A percentile compares a stretch with the other conserved stretches of the same genome.
Conservation (phyloP, 2,888 invertebrate genomes). For the Choreutis nemorana region DNA sequence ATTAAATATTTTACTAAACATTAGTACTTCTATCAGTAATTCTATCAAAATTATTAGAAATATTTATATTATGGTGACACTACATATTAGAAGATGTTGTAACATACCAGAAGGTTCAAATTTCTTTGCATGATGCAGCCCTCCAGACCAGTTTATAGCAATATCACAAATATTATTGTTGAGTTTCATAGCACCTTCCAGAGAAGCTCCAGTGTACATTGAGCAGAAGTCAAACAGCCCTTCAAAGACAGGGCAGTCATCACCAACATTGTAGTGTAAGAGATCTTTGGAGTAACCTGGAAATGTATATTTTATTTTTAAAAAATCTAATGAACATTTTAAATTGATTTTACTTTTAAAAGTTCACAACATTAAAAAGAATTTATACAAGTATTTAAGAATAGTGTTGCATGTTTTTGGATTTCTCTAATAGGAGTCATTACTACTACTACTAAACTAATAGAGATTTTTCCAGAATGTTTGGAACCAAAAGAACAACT, state of each 20-base stretch:
- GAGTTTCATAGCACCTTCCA: constrained; percentile 96
- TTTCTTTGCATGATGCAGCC: constrained; percentile 98
- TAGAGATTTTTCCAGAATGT: not conserved
- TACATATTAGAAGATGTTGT: too few species aligned
- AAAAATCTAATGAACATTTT: not conserved
- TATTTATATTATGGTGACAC: too few species aligned
- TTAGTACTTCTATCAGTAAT: too few species aligned
- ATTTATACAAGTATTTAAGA: too few species aligned
- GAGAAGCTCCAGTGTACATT: constrained; percentile 97
- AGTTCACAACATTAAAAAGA: too few species aligned
- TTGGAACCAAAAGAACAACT: not conserved
- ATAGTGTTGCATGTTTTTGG: too few species aligned
- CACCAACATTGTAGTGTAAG: constrained; percentile 96
- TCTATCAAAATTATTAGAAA: too few species aligned
- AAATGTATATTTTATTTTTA: constrained; percentile 15
- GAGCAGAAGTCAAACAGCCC: constrained; percentile 98
- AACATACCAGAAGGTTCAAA: constrained; percentile 89
- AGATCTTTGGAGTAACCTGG: constrained; percentile 87
- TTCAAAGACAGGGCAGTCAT: constrained; percentile 96
- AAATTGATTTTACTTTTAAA: not conserved
- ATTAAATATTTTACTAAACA: too few species aligned
- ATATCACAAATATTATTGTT: constrained; percentile 96
- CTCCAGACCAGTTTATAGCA: constrained; percentile 99
- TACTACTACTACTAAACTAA: too few species aligned
- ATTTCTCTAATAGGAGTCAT: too few species aligned